A percentile compares a stretch with the other conserved stretches of the same genome.
These are phyloP conservation scores for Meteorus cinctellus DNA, from an alignment of 2,888 invertebrate species.

Conservation along the genomic window DNA sequence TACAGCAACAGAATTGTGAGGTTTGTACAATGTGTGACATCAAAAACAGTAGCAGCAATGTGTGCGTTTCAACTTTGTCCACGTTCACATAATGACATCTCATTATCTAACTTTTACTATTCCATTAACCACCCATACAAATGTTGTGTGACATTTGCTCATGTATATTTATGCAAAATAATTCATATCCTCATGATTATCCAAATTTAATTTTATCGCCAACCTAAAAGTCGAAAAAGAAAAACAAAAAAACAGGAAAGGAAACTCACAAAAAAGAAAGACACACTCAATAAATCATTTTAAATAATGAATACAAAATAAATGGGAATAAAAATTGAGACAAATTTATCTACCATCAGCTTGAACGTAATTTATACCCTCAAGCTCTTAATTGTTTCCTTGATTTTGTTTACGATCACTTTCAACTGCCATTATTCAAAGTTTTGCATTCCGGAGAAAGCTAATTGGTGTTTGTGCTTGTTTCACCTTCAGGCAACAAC, in stretches of 20 bases:
- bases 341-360: slow-evolving; percentile 4
- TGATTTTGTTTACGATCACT: slow-evolving; percentile 23
- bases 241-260: not conserved
- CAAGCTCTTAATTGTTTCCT: slow-evolving; percentile 21
- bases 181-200: not conserved
- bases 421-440: slow-evolving; percentile 1
- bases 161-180: slow-evolving; percentile 52
- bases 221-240: not conserved
- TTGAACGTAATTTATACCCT: slow-evolving; percentile 25
- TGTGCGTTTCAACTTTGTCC: not conserved
- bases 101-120: slow-evolving; percentile 49
- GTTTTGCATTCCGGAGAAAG: not conserved
- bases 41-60: not conserved
- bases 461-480: not conserved
- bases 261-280: not conserved
- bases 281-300: not conserved
- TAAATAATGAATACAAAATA: not conserved
- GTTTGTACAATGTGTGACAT: slow-evolving; percentile 27
- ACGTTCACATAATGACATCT: slow-evolving; percentile 52
- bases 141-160: slow-evolving; percentile 46
- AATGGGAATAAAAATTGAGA: not conserved
- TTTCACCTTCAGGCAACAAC: not conserved
- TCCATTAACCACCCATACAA: slow-evolving; percentile 36
- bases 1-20: not conserved
- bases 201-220: not conserved